Conservation (phyloP, 2,113 vertebrate genomes). For the Leuciscus idus region DNA sequence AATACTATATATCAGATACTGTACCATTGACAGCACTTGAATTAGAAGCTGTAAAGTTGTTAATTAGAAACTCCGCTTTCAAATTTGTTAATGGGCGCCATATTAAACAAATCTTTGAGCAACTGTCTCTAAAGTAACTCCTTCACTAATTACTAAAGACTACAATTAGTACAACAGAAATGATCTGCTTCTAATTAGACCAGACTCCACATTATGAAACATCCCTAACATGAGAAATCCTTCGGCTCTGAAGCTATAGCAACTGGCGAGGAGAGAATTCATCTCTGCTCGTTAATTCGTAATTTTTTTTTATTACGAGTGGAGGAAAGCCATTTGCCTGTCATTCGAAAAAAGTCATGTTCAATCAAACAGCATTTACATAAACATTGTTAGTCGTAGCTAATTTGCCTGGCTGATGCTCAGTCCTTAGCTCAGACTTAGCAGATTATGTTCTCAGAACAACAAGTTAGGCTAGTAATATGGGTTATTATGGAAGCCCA, state of each 20-base stretch:
- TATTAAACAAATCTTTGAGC: constrained; percentile 57
- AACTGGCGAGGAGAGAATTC: constrained; percentile 31
- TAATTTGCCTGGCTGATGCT: constrained; percentile 12
- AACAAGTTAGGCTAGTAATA: not conserved
- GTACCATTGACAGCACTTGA: constrained; percentile 47
- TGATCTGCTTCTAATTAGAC: constrained; percentile 55
- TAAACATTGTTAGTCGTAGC: not conserved
- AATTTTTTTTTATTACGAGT: not conserved
- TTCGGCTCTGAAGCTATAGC: constrained; percentile 49
- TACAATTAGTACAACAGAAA: constrained; percentile 58
- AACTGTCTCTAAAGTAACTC: constrained; percentile 51
- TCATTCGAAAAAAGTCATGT: constrained; percentile 3
- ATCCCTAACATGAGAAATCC: constrained; percentile 43
- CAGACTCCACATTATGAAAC: constrained; percentile 41
- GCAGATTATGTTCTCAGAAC: not conserved
- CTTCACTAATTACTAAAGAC: constrained; percentile 58
- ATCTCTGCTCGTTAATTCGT: constrained; percentile 31
- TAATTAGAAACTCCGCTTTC: constrained; percentile 56
- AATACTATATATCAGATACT: constrained; percentile 56
- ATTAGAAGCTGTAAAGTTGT: constrained; percentile 54
- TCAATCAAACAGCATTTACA: constrained; percentile 8
- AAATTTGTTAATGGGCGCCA: constrained; percentile 55
- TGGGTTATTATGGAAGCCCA: not conserved
- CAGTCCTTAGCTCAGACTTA: not conserved
- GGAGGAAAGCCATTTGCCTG: constrained; percentile 19